Conservation (phyloP, 2,113 vertebrate species). For the Megaceryle maxima region DNA sequence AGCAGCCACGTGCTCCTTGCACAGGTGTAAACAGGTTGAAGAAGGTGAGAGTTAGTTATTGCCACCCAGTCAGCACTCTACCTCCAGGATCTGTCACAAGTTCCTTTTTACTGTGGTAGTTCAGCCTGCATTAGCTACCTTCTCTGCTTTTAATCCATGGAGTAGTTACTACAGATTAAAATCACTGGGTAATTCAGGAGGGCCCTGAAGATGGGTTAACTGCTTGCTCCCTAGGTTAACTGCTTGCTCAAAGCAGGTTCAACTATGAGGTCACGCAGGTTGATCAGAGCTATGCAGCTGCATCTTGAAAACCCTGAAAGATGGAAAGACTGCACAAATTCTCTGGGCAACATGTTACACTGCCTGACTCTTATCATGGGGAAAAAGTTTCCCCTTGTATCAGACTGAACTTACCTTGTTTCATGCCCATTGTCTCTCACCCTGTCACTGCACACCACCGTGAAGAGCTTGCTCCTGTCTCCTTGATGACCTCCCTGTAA, state of each 20-base stretch:
- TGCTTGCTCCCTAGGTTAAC: not conserved
- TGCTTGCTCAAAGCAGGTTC: not conserved
- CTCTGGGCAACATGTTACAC: not conserved
- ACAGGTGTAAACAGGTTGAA: not conserved
- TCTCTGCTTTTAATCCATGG: not conserved
- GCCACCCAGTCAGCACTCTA: not conserved
- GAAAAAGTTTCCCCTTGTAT: not conserved
- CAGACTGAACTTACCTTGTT: not conserved
- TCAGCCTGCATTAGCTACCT: not conserved
- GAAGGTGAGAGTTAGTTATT: not conserved
- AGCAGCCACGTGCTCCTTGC: not conserved
- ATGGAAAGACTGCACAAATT: not conserved
- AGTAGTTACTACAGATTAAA: not conserved
- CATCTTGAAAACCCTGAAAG: not conserved
- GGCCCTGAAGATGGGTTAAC: not conserved
- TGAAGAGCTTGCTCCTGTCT: not conserved
- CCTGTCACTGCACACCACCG: not conserved
- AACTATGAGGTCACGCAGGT: not conserved
- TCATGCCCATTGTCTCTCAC: not conserved
- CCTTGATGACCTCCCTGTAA: not conserved
- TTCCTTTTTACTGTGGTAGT: not conserved
- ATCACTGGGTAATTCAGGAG: not conserved
- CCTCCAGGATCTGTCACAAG: not conserved
- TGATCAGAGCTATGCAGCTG: not conserved
- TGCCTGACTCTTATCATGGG: not conserved